phyloP scores from a whole-genome alignment of 2,888 invertebrate species.

The Dolichopus griseipennis region DNA sequence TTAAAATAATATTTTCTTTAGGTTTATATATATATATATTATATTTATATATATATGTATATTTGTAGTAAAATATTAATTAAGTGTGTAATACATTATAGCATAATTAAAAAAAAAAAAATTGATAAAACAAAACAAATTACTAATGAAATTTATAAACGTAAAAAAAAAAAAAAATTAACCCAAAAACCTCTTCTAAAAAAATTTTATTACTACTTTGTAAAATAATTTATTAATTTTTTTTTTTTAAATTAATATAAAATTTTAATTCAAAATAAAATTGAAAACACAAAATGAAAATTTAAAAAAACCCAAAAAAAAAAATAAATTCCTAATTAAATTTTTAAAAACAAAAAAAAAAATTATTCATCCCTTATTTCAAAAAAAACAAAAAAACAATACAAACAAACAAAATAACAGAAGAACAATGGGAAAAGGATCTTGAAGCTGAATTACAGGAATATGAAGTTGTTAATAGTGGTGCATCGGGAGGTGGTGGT shows the following conservation, averaged over 20 bases:
- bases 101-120: not conserved
- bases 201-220: not conserved
- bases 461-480: conserved; percentile 76
- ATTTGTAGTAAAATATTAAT: not conserved
- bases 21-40: not conserved
- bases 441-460: conserved; percentile 90
- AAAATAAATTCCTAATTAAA: not conserved
- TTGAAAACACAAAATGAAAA: not conserved
- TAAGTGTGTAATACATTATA: not conserved
- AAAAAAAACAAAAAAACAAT: conserved; percentile 7
- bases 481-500: conserved; percentile 30
- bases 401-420: conserved; percentile 38
- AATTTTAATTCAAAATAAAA: not conserved
- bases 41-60: not conserved
- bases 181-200: not conserved
- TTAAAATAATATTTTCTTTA: too few species aligned
- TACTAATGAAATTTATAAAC: not conserved
- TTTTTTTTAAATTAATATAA: not conserved
- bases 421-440: conserved; percentile 95
- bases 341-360: conserved; percentile 14
- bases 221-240: not conserved
- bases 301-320: not conserved
- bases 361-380: not conserved
- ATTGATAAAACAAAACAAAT: not conserved
- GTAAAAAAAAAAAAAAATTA: not conserved